Percentiles rank a stretch among this genome's conserved stretches.
Evolutionary conservation across 2,113 vertebrate genomes (phyloP).

Genomic region (Acinonyx jubatus): DNA sequence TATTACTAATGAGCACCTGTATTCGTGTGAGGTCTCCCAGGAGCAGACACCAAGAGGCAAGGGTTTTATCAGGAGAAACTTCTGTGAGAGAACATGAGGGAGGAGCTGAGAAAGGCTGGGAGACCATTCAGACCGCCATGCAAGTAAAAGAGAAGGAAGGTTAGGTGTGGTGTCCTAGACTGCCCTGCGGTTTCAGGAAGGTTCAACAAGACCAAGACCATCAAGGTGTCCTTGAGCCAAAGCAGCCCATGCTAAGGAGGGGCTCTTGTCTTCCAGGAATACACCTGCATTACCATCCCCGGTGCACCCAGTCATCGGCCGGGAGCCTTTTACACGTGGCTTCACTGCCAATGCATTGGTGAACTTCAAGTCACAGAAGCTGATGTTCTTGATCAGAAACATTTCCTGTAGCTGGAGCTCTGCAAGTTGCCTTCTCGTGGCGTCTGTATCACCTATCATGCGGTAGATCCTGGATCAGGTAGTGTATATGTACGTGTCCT

Average conservation of each 20-base stretch:
- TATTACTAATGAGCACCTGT: neutral
- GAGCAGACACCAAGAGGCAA: neutral
- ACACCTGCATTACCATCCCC: neutral
- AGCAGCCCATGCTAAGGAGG: neutral
- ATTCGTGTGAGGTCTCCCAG: neutral
- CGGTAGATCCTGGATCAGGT: neutral
- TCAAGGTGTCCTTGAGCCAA: neutral
- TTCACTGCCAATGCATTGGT: rapidly evolving
- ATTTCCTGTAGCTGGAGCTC: neutral
- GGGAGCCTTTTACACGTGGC: neutral
- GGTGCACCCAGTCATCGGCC: neutral
- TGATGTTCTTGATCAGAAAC: neutral
- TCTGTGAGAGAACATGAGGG: neutral
- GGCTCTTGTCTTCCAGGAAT: neutral
- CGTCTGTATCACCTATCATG: neutral
- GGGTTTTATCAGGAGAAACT: neutral
- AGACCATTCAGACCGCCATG: neutral
- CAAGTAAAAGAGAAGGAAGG: neutral
- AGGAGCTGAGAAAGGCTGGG: neutral
- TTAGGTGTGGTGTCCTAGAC: neutral
- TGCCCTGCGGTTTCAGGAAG: neutral
- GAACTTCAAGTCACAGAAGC: neutral
- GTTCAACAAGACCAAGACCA: neutral
- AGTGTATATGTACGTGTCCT: neutral
- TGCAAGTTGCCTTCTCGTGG: neutral